These are phyloP conservation scores for Cheilinus undulatus DNA, from an alignment of 2,113 vertebrate species.

Conservation along the genomic window DNA sequence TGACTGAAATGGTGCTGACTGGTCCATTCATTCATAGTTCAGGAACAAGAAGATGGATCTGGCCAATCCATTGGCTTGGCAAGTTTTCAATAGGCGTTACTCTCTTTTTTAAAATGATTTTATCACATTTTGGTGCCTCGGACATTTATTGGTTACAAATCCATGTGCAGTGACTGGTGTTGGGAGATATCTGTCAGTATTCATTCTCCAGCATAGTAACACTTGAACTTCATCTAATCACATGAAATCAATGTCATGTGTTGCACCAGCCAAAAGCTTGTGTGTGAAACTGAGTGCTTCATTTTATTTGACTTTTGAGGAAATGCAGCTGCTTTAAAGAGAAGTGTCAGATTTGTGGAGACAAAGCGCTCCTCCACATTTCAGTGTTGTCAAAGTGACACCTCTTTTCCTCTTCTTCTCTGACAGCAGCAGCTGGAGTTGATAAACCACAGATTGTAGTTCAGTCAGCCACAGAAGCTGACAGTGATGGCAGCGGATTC, in stretches of 20 bases:
- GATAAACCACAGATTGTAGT: conserved; percentile 69
- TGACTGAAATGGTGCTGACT: too few species aligned
- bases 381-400: conserved; percentile 57
- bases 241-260: not conserved
- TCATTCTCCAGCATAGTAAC: not conserved
- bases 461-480: conserved; percentile 59
- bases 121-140: too few species aligned
- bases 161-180: not conserved
- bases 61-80: too few species aligned
- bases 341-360: conserved; percentile 31
- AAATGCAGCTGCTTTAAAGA: conserved; percentile 40
- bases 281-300: not conserved
- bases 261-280: not conserved
- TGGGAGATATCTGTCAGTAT: not conserved
- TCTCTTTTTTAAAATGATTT: too few species aligned
- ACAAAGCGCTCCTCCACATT: conserved; percentile 53
- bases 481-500: conserved; percentile 67
- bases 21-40: too few species aligned
- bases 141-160: not conserved
- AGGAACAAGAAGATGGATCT: too few species aligned
- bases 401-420: conserved; percentile 49
- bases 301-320: conserved; percentile 43
- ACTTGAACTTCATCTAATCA: not conserved
- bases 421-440: conserved; percentile 68
- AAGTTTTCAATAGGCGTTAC: too few species aligned